These are phyloP conservation scores for Synergus japonicus DNA, from an alignment of 2,888 invertebrate species.

Conservation along the genomic window DNA sequence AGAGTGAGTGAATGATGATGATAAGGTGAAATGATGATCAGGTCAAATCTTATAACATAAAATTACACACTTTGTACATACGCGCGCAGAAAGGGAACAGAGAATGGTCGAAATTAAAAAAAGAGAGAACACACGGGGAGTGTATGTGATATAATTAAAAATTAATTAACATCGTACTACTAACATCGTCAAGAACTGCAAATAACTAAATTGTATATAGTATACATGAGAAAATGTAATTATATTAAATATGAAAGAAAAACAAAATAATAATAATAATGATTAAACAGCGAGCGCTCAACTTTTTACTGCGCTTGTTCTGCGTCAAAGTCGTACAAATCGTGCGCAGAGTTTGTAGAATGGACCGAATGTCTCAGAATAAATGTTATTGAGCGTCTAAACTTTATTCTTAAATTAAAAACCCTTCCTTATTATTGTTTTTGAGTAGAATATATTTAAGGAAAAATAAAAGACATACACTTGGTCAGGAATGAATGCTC, in stretches of 20 bases:
- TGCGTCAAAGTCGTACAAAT: constrained; percentile 61
- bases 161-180: constrained; percentile 74
- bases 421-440: constrained; percentile 39
- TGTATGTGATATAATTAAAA: constrained; percentile 77
- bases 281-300: constrained; percentile 54
- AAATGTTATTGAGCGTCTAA: constrained; percentile 65
- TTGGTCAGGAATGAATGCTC: constrained; percentile 66
- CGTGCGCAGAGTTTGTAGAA: constrained; percentile 62
- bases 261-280: constrained; percentile 44
- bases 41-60: constrained; percentile 47
- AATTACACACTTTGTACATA: constrained; percentile 33
- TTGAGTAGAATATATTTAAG: constrained; percentile 34
- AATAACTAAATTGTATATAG: constrained; percentile 72
- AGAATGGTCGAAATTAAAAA: constrained; percentile 45
- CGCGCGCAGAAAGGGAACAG: constrained; percentile 38
- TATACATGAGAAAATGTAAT: constrained; percentile 65
- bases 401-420: constrained; percentile 28
- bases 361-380: constrained; percentile 62
- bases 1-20: background rate
- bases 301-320: constrained; percentile 59
- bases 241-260: constrained; percentile 65
- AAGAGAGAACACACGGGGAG: constrained; percentile 43
- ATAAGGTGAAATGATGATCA: too few species aligned
- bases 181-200: constrained; percentile 59
- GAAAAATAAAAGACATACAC: constrained; percentile 18